Conservation (phyloP, 2,888 invertebrate genomes). For the Yponomeuta plumbellus region DNA sequence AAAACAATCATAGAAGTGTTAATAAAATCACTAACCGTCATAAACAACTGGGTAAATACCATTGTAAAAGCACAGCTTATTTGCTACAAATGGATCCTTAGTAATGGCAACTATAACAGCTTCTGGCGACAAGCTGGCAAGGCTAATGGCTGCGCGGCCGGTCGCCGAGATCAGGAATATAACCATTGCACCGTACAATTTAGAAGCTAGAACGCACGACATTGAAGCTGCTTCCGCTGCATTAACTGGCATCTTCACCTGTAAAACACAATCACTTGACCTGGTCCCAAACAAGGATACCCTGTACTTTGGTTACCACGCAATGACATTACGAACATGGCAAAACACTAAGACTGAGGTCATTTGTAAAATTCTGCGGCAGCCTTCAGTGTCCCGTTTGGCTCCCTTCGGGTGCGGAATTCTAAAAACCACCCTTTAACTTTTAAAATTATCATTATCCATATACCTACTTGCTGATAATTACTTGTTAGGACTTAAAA, state of each 20-base stretch:
- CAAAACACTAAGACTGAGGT: no score
- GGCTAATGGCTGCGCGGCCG: neutral
- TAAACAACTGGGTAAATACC: constrained; percentile 52
- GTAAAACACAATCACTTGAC: constrained; percentile 14
- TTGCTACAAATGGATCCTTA: constrained; percentile 51
- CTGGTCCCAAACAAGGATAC: no score
- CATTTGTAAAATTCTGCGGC: no score
- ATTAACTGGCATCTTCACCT: constrained; percentile 33
- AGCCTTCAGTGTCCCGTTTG: no score
- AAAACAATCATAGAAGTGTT: neutral
- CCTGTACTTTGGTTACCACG: no score
- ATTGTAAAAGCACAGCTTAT: constrained; percentile 69
- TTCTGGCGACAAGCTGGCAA: constrained; percentile 20
- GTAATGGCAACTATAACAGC: constrained; percentile 32
- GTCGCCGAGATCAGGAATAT: neutral
- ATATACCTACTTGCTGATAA: no score
- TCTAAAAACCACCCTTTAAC: no score
- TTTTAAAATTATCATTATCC: no score
- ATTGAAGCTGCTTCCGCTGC: constrained; percentile 34
- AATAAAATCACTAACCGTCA: neutral
- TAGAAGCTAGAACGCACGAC: constrained; percentile 29
- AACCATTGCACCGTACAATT: constrained; percentile 16
- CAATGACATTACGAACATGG: no score
- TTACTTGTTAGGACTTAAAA: no score
- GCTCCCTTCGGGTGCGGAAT: no score